Evolutionary conservation across 2,888 invertebrate genomes (phyloP).

Genomic region (Furcula furcula): DNA sequence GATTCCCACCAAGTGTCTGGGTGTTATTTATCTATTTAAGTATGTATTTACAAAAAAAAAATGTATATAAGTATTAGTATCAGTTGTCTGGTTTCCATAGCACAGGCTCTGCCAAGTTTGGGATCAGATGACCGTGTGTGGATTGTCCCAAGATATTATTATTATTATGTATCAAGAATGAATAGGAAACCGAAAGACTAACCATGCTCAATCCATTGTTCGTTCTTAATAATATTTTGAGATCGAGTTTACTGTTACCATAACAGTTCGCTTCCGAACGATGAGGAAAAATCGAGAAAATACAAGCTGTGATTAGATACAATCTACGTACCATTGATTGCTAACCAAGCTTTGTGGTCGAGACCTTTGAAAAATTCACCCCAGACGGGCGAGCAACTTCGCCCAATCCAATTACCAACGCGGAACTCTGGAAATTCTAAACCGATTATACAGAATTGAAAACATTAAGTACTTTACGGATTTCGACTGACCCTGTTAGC

Average conservation of each 20-base stretch:
- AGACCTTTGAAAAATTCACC: slow-evolving; percentile 64
- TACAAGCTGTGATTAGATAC: slow-evolving; percentile 33
- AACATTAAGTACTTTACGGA: slow-evolving; percentile 79
- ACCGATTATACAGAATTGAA: slow-evolving; percentile 81
- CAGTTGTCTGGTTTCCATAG: no score
- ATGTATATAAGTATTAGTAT: no score
- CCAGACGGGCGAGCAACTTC: slow-evolving; percentile 55
- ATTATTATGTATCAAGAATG: not conserved
- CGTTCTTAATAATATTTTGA: not conserved
- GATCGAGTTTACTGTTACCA: not conserved
- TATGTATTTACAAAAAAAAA: no score
- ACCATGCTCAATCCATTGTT: slow-evolving; percentile 1
- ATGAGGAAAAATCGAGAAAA: slow-evolving; percentile 18
- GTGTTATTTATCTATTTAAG: no score
- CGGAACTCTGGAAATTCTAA: slow-evolving; percentile 79
- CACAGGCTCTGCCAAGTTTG: no score
- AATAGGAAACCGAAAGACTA: not conserved
- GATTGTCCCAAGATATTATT: no score
- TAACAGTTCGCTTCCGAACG: not conserved
- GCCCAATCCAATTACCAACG: slow-evolving; percentile 76
- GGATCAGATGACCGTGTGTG: no score
- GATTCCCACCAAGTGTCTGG: no score
- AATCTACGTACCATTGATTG: slow-evolving; percentile 48
- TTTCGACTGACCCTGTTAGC: slow-evolving; percentile 42
- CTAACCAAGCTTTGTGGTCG: slow-evolving; percentile 48